Percentiles rank a stretch among this genome's conserved stretches.
These are phyloP conservation scores for Barbus barbus DNA, from an alignment of 2,113 vertebrate genomes.

Conservation along the genomic window DNA sequence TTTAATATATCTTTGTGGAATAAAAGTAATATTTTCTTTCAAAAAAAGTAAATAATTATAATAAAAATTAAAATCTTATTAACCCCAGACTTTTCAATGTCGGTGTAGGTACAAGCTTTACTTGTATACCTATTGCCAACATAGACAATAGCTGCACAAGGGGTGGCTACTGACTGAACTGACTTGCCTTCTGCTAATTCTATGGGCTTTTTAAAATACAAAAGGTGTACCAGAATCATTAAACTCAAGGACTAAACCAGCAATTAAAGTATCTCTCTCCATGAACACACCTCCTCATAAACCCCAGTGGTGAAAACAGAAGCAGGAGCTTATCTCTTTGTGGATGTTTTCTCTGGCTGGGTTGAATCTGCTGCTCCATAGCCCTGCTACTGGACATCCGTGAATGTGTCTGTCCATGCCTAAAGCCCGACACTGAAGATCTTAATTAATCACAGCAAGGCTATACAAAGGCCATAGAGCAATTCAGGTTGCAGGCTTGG, in stretches of 20 bases:
- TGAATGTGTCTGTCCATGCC: conserved; percentile 37
- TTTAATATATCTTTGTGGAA: neutral
- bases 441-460: conserved; percentile 31
- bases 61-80: too few relatives aligned
- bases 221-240: conserved; percentile 12
- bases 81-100: neutral
- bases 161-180: neutral
- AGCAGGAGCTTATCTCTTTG: conserved; percentile 33
- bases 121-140: neutral
- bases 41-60: neutral
- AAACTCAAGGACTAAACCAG: conserved; percentile 11
- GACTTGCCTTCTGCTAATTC: neutral
- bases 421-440: conserved; percentile 19
- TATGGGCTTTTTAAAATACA: conserved; percentile 16
- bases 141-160: neutral
- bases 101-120: neutral
- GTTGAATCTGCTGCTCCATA: conserved; percentile 5
- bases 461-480: conserved; percentile 16
- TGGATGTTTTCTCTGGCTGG: conserved; percentile 47
- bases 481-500: neutral
- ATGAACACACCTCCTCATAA: conserved; percentile 35
- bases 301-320: conserved; percentile 46
- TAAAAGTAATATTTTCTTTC: neutral
- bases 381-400: conserved; percentile 31
- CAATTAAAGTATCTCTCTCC: neutral